phyloP scores from a whole-genome alignment of 2,888 invertebrate species.

The Apamea monoglypha region DNA sequence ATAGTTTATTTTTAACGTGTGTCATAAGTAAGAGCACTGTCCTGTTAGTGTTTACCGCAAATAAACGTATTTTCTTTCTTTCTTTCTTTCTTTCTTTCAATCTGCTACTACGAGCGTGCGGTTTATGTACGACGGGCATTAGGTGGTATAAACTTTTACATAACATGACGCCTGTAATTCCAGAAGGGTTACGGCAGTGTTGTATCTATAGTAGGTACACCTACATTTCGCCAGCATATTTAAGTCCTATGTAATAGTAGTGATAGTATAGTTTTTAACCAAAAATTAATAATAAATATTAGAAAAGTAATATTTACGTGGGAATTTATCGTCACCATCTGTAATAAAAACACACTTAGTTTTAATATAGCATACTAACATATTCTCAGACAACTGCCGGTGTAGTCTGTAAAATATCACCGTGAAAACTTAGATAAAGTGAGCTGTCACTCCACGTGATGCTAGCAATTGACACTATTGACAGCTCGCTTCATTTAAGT shows the following conservation, averaged over 20 bases:
- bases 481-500: no score
- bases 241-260: not conserved
- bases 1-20: not conserved
- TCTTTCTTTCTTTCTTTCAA: no score
- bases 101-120: not conserved
- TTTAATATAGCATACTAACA: not conserved
- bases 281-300: not conserved
- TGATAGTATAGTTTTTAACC: not conserved
- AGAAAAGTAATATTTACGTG: constrained; percentile 12
- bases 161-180: not conserved
- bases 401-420: no score
- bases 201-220: not conserved
- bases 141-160: not conserved
- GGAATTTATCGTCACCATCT: not conserved
- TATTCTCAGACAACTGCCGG: not conserved
- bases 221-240: not conserved
- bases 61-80: no score
- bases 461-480: no score
- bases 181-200: not conserved
- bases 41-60: no score
- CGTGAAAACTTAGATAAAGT: no score
- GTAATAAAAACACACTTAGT: not conserved
- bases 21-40: not conserved
- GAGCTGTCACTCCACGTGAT: no score
- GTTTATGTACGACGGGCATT: not conserved